Base-by-base conservation (phyloP, 2,888 invertebrate species). In the Ectobius pallidus region DNA sequence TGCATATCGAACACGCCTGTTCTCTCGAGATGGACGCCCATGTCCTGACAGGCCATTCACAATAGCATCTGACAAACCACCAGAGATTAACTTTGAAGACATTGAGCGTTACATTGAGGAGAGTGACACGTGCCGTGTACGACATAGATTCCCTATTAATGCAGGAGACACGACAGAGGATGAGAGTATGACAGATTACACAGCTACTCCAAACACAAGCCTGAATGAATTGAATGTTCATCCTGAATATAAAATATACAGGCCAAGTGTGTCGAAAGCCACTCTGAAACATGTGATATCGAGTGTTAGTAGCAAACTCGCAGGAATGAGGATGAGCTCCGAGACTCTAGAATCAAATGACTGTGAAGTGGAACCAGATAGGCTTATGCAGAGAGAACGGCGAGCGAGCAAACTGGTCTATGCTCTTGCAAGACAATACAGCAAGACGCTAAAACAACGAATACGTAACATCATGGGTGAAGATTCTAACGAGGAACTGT, bases 211-310 rank as follows among this genome's bases (percentile, higher is more conserved):
- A 2, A 79, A 81, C 84, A 79, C 84, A 82, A 76, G 87, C 84
- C 76, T 84, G 86, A 76, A 86, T 84, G 75, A 84, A 82, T 52
- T 88, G 85, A 49, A 86, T 84, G 72, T 88, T 85, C 92, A 93
- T 79, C 93, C 93, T 0, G 92, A 93, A 79, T 92, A 93, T 81
- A 92, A 91, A 82, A 92, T 93, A 77, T 79, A 79, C 70, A 75
- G 78, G 44, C 77, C 78, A 6, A 77, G 78, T 46, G 75, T 79
- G 30, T 78, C 79, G 14, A 77, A 77, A 71, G 78, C 79, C 22
- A 76, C 79, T 1, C 74, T 79, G 30, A 78, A 77, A 71, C 77
- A 77, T 72, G 80, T 80, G 55, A 77, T 80, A 63, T 78, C 79
- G n/a, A 79, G 78, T 30, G 77, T 74, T 6, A 78, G 84, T 81